Percentiles rank a stretch among this genome's conserved stretches.
These are phyloP conservation scores for Nesometra sesokonis DNA, from an alignment of 35 echinoderm and acorn worm genomes.

Conservation along the genomic window DNA sequence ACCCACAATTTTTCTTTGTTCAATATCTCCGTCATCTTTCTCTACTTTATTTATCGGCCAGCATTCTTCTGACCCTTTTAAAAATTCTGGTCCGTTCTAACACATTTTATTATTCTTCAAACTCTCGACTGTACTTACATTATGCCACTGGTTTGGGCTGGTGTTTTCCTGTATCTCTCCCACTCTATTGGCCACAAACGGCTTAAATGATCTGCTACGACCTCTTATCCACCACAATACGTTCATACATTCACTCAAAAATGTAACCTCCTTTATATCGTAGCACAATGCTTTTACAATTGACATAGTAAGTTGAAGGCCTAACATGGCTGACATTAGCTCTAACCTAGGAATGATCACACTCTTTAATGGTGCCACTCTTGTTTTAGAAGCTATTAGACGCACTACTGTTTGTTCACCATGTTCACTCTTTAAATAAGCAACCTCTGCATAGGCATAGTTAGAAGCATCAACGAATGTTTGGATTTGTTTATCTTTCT, in stretches of 20 bases:
- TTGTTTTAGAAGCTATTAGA: slow-evolving; percentile 17
- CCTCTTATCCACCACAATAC: slow-evolving; percentile 21
- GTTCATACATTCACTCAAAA: slow-evolving; percentile 14
- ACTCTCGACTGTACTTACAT: slow-evolving; percentile 3
- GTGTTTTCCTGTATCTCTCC: slow-evolving; percentile 18
- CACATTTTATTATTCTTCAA: too few relatives aligned
- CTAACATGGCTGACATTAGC: slow-evolving; percentile 18
- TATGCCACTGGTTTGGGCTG: slow-evolving; percentile 13
- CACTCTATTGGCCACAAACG: slow-evolving; percentile 20
- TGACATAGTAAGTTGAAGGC: background rate
- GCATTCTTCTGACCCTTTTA: too few relatives aligned
- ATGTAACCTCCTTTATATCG: slow-evolving; percentile 11
- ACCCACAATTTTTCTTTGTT: too few relatives aligned
- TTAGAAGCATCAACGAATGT: slow-evolving; percentile 29
- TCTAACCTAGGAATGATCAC: slow-evolving; percentile 30
- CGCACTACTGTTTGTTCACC: background rate
- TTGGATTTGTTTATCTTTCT: slow-evolving; percentile 7
- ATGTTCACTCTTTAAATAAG: background rate
- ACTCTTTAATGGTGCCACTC: slow-evolving; percentile 16
- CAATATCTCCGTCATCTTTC: too few relatives aligned
- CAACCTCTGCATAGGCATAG: slow-evolving; percentile 17
- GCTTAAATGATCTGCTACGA: slow-evolving; percentile 1
- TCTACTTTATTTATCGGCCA: too few relatives aligned
- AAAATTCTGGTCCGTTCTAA: slow-evolving; percentile 18
- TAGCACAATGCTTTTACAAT: background rate